phyloP scores from a whole-genome alignment of 1,140 invertebrate species.

The Gonioctena quinquepunctata region DNA sequence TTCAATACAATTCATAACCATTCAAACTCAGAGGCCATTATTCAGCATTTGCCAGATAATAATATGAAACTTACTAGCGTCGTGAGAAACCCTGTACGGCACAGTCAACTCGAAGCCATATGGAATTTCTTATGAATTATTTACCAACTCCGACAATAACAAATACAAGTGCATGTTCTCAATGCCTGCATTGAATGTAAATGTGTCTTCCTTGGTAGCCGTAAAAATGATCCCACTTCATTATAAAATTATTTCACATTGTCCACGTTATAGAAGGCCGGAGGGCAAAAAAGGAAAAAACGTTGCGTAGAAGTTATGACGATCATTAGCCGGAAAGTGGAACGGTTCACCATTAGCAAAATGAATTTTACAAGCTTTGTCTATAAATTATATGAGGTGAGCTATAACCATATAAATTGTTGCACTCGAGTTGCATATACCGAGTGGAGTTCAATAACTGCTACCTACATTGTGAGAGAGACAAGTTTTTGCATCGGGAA shows the following conservation, averaged over 20 bases:
- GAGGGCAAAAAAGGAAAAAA: background rate
- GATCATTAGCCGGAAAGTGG: conserved; percentile 8
- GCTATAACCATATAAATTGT: background rate
- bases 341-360: conserved; percentile 7
- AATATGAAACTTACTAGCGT: too few relatives aligned
- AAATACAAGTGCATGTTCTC: background rate
- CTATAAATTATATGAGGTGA: conserved; percentile 6
- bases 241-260: background rate
- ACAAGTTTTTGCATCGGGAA: too few relatives aligned
- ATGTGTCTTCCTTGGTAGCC: background rate
- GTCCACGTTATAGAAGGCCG: background rate
- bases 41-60: too few relatives aligned
- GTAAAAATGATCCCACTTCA: background rate
- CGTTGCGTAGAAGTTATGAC: background rate
- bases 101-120: background rate
- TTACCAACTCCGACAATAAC: background rate
- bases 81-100: background rate
- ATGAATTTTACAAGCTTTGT: background rate
- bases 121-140: background rate
- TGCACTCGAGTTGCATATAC: background rate
- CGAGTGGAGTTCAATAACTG: background rate
- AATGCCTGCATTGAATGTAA: background rate
- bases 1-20: too few relatives aligned
- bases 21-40: too few relatives aligned
- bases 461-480: too few relatives aligned